These are phyloP conservation scores for Yponomeuta malinellus DNA, from an alignment of 2,888 invertebrate genomes.

Conservation along the genomic window DNA sequence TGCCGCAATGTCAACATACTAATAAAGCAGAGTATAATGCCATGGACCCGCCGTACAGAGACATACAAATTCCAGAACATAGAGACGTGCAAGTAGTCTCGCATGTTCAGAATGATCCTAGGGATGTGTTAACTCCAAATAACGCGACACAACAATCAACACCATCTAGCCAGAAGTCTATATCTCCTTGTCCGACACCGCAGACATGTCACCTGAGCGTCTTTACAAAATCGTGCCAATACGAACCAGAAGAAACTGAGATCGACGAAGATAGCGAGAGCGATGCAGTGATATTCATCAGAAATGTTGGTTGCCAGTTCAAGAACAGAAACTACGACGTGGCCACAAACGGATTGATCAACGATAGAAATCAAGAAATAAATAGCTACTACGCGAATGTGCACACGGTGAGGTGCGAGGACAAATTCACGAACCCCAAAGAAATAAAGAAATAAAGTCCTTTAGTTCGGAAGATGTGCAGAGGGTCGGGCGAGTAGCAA, in stretches of 20 bases:
- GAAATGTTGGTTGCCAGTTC: conserved; percentile 66
- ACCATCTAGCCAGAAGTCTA: conserved; percentile 18
- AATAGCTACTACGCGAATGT: conserved; percentile 37
- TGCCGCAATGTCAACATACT: conserved; percentile 28
- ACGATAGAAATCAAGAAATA: conserved; percentile 17
- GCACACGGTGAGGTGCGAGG: conserved; percentile 48
- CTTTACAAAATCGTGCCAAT: conserved; percentile 58
- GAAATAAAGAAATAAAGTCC: neutral
- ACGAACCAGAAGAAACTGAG: conserved; percentile 33
- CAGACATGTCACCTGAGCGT: conserved; percentile 25
- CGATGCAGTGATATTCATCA: conserved; percentile 47
- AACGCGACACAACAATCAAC: neutral
- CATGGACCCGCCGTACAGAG: neutral
- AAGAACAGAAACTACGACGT: conserved; percentile 33
- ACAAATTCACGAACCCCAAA: conserved; percentile 40
- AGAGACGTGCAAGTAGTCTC: conserved; percentile 31
- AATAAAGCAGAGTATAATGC: neutral
- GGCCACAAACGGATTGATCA: neutral
- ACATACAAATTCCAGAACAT: conserved; percentile 26
- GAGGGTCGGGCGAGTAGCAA: neutral
- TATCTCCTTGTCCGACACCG: conserved; percentile 26
- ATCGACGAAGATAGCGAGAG: conserved; percentile 26
- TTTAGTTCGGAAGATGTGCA: neutral
- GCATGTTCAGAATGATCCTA: conserved; percentile 35
- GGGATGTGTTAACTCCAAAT: conserved; percentile 28